Evolutionary conservation across 2,888 invertebrate species (phyloP), one percentile per base, ranked within the genome.

Genomic region (Sinotaia quadrata): DNA sequence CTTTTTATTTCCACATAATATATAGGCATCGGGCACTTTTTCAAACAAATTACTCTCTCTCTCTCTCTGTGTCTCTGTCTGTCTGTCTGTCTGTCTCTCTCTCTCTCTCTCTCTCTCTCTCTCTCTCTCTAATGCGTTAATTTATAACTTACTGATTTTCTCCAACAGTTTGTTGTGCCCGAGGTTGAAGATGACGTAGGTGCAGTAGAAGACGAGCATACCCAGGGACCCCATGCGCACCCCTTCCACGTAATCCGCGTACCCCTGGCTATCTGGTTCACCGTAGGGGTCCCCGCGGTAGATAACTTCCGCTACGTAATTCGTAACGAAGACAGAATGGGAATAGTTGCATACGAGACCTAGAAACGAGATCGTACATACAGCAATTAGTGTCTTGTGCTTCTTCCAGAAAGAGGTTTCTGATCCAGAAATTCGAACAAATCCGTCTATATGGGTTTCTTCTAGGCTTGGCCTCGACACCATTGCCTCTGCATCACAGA

Each of bases 271-370:
- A 4, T n/a, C 56, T 4, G 56, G 5, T 15, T 24, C 29, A 0
- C 54, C 56, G 10, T 36, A 29, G 37, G 65, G 56, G 33, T 65
- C 65, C 0, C 65, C 65, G 7, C 24, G 10, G 56, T 44, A 65
- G 5, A 65, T 65, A 37, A 56, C 56, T 37, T 65, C 56, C 29
- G 56, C 65, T 29, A 56, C 65, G 41, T 65, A 65, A 12, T 56
- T 65, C 24, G 65, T 56, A 21, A 65, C 65, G 33, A 56, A 65
- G 3, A 65, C 44, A 33, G 56, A 65, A 37, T 65, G 56, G 5
- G 56, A 18, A 27, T 65, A 65, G 56, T 65, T 65, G 21, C 56
- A 18, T 10, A 21, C 29, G 5, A 65, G 44, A 4, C 65, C 54
- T 4, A 65, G 41, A 18, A 65, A 65, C 4, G 65, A 27, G 56